Conservation (phyloP, 2,113 vertebrate species). For the Clarias gariepinus region DNA sequence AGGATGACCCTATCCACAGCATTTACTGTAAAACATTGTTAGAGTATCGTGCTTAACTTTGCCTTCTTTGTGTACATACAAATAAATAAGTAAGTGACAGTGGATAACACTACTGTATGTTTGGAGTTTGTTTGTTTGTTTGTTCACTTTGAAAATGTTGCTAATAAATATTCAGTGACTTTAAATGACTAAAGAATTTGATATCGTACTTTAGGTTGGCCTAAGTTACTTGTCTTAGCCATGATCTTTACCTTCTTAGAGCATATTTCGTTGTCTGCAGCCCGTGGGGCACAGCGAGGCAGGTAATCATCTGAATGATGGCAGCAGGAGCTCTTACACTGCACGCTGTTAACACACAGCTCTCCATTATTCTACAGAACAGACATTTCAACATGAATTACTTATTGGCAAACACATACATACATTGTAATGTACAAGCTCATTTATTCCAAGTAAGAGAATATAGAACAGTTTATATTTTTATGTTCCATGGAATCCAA, state of each 20-base stretch:
- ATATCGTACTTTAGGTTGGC: background rate
- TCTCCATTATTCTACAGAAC: constrained; percentile 66
- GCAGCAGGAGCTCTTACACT: constrained; percentile 80
- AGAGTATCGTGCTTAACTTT: background rate
- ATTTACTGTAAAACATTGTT: background rate
- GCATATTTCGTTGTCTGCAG: constrained; percentile 71
- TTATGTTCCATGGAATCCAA: background rate
- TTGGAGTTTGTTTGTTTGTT: background rate
- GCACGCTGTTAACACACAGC: constrained; percentile 71
- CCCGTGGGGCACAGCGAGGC: constrained; percentile 65
- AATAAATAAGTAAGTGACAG: background rate
- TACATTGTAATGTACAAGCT: background rate
- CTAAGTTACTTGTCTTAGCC: background rate
- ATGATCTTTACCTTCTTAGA: constrained; percentile 62
- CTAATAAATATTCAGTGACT: background rate
- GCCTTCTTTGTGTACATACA: background rate
- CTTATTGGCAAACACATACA: background rate
- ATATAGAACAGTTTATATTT: background rate
- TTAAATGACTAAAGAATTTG: background rate
- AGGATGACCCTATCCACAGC: too few species aligned
- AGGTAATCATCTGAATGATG: constrained; percentile 48
- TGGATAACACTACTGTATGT: background rate
- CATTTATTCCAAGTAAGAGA: background rate
- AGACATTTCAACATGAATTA: background rate
- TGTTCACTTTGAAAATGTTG: background rate